Conservation (phyloP, 92 coral and sea anemone genomes). For the Porites evermanni region DNA sequence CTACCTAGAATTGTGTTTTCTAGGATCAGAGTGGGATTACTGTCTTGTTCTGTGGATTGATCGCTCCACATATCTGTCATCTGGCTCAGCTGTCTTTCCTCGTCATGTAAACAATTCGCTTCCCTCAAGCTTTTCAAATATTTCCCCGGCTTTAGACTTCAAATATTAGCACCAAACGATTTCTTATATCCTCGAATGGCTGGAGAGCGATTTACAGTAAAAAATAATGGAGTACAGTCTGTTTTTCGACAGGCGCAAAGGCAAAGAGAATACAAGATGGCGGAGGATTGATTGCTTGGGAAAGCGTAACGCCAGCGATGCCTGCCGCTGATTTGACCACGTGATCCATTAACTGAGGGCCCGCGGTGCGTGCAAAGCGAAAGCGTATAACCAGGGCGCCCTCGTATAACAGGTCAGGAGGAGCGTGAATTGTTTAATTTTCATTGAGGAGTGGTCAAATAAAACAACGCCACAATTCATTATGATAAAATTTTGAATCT, state of each 20-base stretch:
- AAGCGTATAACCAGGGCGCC: not conserved
- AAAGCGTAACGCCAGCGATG: constrained; percentile 18
- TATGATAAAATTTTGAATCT: too few species aligned
- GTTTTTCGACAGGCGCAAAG: not conserved
- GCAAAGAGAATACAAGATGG: not conserved
- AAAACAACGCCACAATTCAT: too few species aligned
- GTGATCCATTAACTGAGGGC: constrained; percentile 3
- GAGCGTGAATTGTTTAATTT: too few species aligned
- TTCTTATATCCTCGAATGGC: not conserved
- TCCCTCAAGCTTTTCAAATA: not conserved
- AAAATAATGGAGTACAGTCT: not conserved
- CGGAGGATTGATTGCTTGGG: not conserved
- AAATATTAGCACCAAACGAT: not conserved
- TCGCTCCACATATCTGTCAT: constrained; percentile 28
- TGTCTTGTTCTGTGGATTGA: constrained; percentile 33
- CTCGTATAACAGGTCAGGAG: too few species aligned
- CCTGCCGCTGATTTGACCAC: constrained; percentile 30
- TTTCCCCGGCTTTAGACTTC: not conserved
- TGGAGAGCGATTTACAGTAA: not conserved
- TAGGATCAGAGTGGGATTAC: constrained; percentile 20
- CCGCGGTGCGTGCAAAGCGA: not conserved
- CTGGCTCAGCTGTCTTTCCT: constrained; percentile 34
- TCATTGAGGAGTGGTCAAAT: too few species aligned
- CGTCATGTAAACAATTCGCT: constrained; percentile 17
- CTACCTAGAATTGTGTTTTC: constrained; percentile 17